A percentile compares a stretch with the other conserved stretches of the same genome.
phyloP scores from a whole-genome alignment of 2,888 invertebrate species.

The Meandrusa payeni region DNA sequence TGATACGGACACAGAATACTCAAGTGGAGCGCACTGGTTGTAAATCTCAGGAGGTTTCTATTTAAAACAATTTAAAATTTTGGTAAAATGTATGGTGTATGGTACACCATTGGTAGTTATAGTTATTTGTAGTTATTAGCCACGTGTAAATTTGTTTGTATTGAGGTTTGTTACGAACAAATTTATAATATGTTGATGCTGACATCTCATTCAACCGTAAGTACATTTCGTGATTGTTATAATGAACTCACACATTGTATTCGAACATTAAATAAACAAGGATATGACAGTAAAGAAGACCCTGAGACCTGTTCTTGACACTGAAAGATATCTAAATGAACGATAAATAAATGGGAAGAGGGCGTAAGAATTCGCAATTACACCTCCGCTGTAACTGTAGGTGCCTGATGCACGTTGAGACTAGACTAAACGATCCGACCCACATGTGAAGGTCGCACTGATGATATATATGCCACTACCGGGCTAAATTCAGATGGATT shows the following conservation, averaged over 20 bases:
- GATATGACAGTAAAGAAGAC: slow-evolving; percentile 43
- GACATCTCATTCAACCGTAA: too few relatives aligned
- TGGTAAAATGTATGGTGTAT: too few relatives aligned
- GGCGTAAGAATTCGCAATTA: slow-evolving; percentile 56
- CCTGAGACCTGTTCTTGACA: slow-evolving; percentile 39
- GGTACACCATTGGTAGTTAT: too few relatives aligned
- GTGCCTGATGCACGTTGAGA: slow-evolving; percentile 47
- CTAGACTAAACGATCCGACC: slow-evolving; percentile 59
- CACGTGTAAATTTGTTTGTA: too few relatives aligned
- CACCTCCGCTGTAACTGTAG: slow-evolving; percentile 58
- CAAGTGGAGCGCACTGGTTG: too few relatives aligned
- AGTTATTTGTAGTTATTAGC: too few relatives aligned
- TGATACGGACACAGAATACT: too few relatives aligned
- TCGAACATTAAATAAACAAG: slow-evolving; percentile 34
- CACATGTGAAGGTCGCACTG: slow-evolving; percentile 46
- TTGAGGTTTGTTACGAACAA: too few relatives aligned
- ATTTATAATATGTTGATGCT: too few relatives aligned
- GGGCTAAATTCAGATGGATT: slow-evolving; percentile 11
- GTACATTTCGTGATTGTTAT: background rate
- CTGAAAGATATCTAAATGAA: slow-evolving; percentile 33
- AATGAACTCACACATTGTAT: slow-evolving; percentile 7
- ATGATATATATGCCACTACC: slow-evolving; percentile 16
- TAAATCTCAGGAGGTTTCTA: too few relatives aligned
- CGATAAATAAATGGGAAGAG: slow-evolving; percentile 46
- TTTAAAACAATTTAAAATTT: too few relatives aligned